A percentile compares a stretch with the other conserved stretches of the same genome.
phyloP scores from a whole-genome alignment of 2,797 vertebrate genomes.

The Myotis daubentonii region DNA sequence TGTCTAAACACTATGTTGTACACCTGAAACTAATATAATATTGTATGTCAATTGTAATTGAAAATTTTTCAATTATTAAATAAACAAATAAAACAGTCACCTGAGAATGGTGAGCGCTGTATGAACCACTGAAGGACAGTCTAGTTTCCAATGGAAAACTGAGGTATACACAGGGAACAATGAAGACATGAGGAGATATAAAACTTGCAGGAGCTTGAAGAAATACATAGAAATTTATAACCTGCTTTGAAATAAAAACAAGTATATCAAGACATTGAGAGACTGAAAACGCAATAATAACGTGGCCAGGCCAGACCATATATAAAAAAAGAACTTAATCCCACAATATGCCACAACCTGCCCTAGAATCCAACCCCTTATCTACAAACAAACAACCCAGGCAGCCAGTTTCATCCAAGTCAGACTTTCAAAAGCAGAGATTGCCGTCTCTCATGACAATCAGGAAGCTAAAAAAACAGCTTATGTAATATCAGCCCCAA shows the following conservation, averaged over 20 bases:
- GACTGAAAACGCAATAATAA: not conserved
- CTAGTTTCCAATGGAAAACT: not conserved
- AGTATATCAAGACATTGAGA: not conserved
- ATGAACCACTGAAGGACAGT: not conserved
- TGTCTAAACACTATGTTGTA: not conserved
- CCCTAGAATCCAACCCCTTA: not conserved
- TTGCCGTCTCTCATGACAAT: not conserved
- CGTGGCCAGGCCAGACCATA: not conserved
- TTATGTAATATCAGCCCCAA: not conserved
- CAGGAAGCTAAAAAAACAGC: not conserved
- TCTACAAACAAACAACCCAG: conserved; percentile 12
- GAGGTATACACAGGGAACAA: not conserved
- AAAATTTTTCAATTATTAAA: not conserved
- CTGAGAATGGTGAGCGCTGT: not conserved
- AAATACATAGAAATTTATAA: conserved; percentile 4
- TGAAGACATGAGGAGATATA: not conserved
- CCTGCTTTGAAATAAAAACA: conserved; percentile 20
- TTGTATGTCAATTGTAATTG: not conserved
- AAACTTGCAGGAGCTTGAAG: not conserved
- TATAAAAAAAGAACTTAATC: not conserved
- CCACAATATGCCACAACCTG: not conserved
- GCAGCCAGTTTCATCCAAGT: not conserved
- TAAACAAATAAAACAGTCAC: not conserved
- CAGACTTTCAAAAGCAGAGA: not conserved
- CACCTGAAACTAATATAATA: not conserved